Conservation (phyloP, 1,140 invertebrate genomes). For the Drosophila virilis region DNA sequence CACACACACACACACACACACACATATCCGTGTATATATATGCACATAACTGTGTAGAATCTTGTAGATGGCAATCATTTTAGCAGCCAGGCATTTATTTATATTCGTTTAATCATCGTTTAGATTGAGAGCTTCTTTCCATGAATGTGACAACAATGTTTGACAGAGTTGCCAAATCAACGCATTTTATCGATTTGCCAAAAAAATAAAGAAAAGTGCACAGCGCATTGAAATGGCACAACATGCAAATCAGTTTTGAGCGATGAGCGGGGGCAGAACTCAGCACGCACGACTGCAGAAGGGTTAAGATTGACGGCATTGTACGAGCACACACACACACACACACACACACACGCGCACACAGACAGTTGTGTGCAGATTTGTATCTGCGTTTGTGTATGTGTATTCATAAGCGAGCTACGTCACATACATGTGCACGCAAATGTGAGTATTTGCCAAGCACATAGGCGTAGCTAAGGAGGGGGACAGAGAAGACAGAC, state of each 20-base stretch:
- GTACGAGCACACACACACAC: conserved; percentile 14
- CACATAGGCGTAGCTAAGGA: conserved; percentile 4
- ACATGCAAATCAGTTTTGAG: conserved; percentile 63
- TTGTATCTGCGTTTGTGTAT: conserved; percentile 60
- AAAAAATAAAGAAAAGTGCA: conserved; percentile 38
- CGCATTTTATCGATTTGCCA: conserved; percentile 54
- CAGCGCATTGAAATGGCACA: conserved; percentile 58
- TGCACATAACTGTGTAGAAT: conserved; percentile 11
- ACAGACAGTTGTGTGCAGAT: conserved; percentile 55
- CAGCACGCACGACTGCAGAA: conserved; percentile 61
- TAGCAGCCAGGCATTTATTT: background rate
- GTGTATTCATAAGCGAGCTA: conserved; percentile 56
- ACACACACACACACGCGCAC: conserved; percentile 22
- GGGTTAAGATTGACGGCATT: conserved; percentile 77
- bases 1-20: conserved; percentile 14
- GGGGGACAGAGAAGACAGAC: background rate
- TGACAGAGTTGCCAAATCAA: conserved; percentile 17
- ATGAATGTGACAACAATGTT: conserved; percentile 28
- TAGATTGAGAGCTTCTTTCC: conserved; percentile 30
- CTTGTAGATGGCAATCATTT: conserved; percentile 14
- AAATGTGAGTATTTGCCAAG: conserved; percentile 9
- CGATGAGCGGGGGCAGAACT: conserved; percentile 5
- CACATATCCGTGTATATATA: conserved; percentile 26
- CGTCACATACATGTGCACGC: background rate
- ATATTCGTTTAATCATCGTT: conserved; percentile 38